Conservation (phyloP, 37 sponge, comb jelly and placozoan species). For the Hormiphora californensis region DNA sequence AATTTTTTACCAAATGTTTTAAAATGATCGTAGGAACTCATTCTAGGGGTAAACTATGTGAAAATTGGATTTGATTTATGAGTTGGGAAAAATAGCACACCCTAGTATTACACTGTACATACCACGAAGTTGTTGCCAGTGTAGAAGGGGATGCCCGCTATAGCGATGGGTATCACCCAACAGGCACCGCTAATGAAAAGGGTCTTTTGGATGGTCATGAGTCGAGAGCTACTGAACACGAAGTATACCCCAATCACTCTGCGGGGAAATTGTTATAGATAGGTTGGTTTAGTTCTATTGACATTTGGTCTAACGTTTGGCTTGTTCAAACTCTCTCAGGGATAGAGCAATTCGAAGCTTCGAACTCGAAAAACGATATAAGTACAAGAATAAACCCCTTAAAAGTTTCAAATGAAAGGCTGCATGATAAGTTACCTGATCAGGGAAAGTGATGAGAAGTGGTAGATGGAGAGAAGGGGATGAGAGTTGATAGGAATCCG, state of each 20-base stretch:
- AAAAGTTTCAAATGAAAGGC: too few species aligned
- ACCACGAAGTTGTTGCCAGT: constrained; percentile 4
- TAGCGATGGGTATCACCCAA: neutral
- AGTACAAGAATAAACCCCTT: too few species aligned
- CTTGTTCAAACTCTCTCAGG: neutral
- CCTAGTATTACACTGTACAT: too few species aligned
- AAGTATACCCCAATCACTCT: constrained; percentile 44
- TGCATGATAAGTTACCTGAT: too few species aligned
- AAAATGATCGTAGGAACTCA: too few species aligned
- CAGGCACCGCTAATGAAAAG: neutral
- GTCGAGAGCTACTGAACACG: constrained; percentile 29
- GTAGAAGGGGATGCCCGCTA: constrained; percentile 38
- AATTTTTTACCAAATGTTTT: too few species aligned
- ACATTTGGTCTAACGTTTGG: neutral
- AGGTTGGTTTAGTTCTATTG: neutral
- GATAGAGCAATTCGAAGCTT: neutral
- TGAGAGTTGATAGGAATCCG: constrained; percentile 39
- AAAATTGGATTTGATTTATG: too few species aligned
- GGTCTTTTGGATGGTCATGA: neutral
- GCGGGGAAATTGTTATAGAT: neutral
- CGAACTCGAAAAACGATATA: too few species aligned
- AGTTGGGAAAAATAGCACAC: too few species aligned
- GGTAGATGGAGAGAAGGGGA: constrained; percentile 54
- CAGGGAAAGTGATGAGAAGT: neutral
- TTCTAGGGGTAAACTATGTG: too few species aligned